Conservation (phyloP, 2,113 vertebrate genomes). For the western clawed frog (Xenopus tropicalis) region DNA sequence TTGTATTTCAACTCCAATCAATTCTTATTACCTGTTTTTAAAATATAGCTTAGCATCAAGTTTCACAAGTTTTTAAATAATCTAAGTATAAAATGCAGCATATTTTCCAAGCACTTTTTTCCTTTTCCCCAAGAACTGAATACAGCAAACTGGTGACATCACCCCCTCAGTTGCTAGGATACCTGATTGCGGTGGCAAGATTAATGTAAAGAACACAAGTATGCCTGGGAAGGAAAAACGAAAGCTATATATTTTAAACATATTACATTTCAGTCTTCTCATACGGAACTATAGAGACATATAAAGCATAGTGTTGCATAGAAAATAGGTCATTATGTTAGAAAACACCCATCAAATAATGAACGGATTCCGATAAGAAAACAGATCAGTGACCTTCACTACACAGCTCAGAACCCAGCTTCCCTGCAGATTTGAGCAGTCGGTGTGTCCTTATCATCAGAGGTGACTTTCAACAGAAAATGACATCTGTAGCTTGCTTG, state of each 20-base stretch:
- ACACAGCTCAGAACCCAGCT: background rate
- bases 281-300: background rate
- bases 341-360: slow-evolving; percentile 5
- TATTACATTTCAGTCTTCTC: background rate
- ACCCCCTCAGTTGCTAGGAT: slow-evolving; percentile 27
- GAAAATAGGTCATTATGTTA: background rate
- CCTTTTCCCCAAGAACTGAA: background rate
- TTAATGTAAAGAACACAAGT: slow-evolving; percentile 2
- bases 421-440: background rate
- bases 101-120: no score
- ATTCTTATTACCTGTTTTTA: no score
- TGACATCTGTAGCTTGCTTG: background rate
- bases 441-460: background rate
- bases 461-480: slow-evolving; percentile 31
- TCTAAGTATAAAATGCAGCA: no score
- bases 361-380: slow-evolving; percentile 4
- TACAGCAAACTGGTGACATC: slow-evolving; percentile 18
- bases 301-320: background rate
- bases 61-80: no score
- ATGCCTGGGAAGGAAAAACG: slow-evolving; percentile 1
- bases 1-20: no score
- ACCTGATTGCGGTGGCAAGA: slow-evolving; percentile 6
- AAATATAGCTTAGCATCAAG: no score
- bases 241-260: background rate
- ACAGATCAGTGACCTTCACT: slow-evolving; percentile 13